These are phyloP conservation scores for Zaprionus vittiger DNA, from an alignment of 1,140 invertebrate genomes.

Conservation along the genomic window DNA sequence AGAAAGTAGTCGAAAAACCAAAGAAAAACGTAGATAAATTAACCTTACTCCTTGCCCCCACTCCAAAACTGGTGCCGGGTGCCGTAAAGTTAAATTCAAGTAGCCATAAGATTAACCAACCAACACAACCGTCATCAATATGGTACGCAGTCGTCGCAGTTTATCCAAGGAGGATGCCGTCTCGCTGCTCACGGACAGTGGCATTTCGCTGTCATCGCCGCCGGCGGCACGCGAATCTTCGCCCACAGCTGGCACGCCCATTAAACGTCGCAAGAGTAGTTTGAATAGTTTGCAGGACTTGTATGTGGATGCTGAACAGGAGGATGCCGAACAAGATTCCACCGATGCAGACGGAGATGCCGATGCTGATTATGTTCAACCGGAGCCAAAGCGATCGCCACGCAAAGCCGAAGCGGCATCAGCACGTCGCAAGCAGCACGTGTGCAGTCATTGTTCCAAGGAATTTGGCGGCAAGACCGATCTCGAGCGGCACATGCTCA, in stretches of 20 bases:
- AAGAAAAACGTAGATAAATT: constrained; percentile 54
- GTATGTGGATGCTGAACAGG: constrained; percentile 15
- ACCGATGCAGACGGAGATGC: constrained; percentile 38
- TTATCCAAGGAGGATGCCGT: constrained; percentile 78
- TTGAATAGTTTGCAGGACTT: constrained; percentile 55
- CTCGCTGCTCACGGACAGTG: constrained; percentile 72
- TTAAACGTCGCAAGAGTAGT: constrained; percentile 67
- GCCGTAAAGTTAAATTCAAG: constrained; percentile 25
- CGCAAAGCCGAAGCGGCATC: constrained; percentile 50
- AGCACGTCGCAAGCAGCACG: constrained; percentile 61
- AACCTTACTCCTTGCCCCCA: constrained; percentile 21
- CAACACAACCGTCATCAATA: constrained; percentile 31
- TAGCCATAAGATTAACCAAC: constrained; percentile 41
- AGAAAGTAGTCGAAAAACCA: constrained; percentile 40
- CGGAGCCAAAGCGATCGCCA: constrained; percentile 49
- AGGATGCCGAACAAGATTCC: constrained; percentile 20
- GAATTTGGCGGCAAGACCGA: constrained; percentile 85
- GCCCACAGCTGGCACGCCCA: constrained; percentile 12
- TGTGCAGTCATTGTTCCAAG: constrained; percentile 85
- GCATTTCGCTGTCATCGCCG: constrained; percentile 79
- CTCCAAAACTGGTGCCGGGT: constrained; percentile 59
- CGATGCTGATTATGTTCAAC: constrained; percentile 63
- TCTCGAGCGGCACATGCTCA: constrained; percentile 85
- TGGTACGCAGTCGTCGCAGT: constrained; percentile 80
- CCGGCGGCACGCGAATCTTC: constrained; percentile 61